Conservation (phyloP, 1,140 invertebrate species). For the Nomia melanderi region DNA sequence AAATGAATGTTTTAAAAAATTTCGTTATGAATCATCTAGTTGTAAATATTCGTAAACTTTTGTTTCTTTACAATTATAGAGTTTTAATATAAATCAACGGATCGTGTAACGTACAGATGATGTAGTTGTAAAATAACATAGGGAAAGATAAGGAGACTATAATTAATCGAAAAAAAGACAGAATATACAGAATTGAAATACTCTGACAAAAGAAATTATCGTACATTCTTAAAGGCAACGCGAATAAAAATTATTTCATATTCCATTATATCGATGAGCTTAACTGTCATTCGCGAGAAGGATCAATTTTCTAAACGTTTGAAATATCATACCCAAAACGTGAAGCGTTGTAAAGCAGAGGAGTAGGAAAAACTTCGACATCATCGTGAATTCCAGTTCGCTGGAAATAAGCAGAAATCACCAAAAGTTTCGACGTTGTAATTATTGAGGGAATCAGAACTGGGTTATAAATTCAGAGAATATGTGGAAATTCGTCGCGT, state of each 20-base stretch:
- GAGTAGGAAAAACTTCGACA: conserved; percentile 32
- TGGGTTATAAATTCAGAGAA: conserved; percentile 7
- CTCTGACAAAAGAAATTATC: not conserved
- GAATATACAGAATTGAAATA: too few species aligned
- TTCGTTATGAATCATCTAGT: too few species aligned
- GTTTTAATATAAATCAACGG: not conserved
- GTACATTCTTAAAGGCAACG: not conserved
- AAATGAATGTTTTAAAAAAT: too few species aligned
- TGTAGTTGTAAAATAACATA: not conserved
- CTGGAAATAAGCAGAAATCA: conserved; percentile 13
- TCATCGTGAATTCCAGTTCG: conserved; percentile 12
- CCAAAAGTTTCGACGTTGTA: not conserved
- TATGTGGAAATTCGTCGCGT: conserved; percentile 2
- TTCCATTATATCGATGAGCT: too few species aligned
- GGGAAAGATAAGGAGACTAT: not conserved
- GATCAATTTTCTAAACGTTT: not conserved
- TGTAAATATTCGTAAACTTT: not conserved
- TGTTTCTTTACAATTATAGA: not conserved
- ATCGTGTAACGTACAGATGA: not conserved
- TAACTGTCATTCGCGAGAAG: not conserved
- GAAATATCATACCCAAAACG: conserved; percentile 35
- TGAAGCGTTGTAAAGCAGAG: conserved; percentile 28
- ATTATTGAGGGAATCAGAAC: not conserved
- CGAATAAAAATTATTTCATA: not conserved
- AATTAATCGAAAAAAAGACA: conserved; percentile 3